Conservation (phyloP, 2,113 vertebrate species). For the Syrmaticus mikado region DNA sequence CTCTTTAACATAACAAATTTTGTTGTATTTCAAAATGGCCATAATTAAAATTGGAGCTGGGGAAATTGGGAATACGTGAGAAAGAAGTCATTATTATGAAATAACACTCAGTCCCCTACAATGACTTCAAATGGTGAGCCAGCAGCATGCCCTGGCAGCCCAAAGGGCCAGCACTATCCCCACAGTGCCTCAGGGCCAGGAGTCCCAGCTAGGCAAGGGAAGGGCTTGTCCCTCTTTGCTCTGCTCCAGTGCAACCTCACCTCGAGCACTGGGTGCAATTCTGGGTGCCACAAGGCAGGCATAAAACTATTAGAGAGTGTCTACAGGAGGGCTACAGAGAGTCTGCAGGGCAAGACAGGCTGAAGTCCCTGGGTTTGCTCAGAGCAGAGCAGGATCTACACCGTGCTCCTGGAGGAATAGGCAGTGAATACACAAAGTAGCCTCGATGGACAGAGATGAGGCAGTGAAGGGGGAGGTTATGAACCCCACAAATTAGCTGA, state of each 20-base stretch:
- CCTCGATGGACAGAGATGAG: neutral
- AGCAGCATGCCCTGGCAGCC: neutral
- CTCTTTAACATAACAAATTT: neutral
- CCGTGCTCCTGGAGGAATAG: neutral
- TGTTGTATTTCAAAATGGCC: neutral
- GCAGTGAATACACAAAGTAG: neutral
- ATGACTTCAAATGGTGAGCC: neutral
- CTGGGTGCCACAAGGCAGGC: neutral
- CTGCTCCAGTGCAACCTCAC: too few species aligned
- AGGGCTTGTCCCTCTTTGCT: too few species aligned
- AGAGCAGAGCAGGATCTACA: neutral
- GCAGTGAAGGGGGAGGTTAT: neutral
- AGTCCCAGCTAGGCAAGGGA: neutral
- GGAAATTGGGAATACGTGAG: neutral
- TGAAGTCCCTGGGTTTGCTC: neutral
- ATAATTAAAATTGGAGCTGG: neutral
- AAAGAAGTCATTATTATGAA: neutral
- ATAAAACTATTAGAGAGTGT: neutral
- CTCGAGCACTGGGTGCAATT: too few species aligned
- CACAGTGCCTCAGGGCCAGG: too few species aligned
- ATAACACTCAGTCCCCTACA: neutral
- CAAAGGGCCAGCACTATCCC: neutral
- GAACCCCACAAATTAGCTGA: too few species aligned
- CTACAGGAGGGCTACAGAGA: neutral
- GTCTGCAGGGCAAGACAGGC: neutral